Evolutionary conservation across 1,140 invertebrate genomes (phyloP).

Genomic region (Euschistus heros): DNA sequence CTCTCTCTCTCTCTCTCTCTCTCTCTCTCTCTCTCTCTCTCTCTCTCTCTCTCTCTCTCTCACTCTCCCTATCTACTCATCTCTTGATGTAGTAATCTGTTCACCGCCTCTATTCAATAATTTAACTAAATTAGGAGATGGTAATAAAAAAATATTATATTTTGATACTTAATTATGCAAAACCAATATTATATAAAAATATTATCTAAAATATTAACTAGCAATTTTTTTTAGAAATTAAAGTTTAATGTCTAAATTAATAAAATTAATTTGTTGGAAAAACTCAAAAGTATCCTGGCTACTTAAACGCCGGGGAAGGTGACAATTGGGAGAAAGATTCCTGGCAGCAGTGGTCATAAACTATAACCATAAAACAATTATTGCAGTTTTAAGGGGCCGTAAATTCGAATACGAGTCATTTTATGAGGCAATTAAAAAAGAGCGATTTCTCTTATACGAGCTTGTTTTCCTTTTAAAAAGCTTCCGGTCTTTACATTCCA

Average conservation of each 20-base stretch:
- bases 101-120: too few relatives aligned
- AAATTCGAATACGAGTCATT: not conserved
- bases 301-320: not conserved
- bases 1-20: too few relatives aligned
- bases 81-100: too few relatives aligned
- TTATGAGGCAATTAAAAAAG: slow-evolving; percentile 15
- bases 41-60: too few relatives aligned
- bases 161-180: too few relatives aligned
- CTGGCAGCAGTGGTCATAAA: not conserved
- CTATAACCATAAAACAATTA: not conserved
- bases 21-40: too few relatives aligned
- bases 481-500: not conserved
- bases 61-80: too few relatives aligned
- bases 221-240: not conserved
- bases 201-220: too few relatives aligned
- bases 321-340: not conserved
- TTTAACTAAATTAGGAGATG: too few relatives aligned
- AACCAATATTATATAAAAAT: too few relatives aligned
- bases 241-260: not conserved
- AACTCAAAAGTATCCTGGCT: too few relatives aligned
- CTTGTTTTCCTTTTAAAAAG: not conserved
- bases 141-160: too few relatives aligned
- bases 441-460: slow-evolving; percentile 4
- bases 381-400: not conserved
- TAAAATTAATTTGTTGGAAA: not conserved